These are phyloP conservation scores for Vulpes lagopus DNA, from an alignment of 2,113 vertebrate species.

Conservation along the genomic window DNA sequence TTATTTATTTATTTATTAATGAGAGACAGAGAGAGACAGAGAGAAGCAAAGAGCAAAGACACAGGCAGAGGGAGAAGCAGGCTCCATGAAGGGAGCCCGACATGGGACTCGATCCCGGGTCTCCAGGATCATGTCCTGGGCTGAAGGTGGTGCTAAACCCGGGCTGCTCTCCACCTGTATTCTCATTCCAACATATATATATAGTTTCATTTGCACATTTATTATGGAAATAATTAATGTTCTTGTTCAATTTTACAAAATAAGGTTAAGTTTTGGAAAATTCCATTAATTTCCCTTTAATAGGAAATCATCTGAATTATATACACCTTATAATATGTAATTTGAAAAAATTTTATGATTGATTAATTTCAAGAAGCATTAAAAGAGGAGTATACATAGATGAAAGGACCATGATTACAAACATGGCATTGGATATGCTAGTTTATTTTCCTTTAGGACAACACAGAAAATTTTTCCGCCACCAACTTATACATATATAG, in stretches of 20 bases:
- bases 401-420: neutral
- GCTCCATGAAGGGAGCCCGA: too few species aligned
- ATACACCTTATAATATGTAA: neutral
- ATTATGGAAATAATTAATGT: neutral
- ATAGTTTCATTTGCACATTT: neutral
- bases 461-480: neutral
- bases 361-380: neutral
- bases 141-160: too few species aligned
- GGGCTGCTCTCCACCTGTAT: neutral
- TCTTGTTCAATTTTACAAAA: neutral
- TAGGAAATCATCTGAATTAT: neutral
- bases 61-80: too few species aligned
- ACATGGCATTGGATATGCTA: neutral
- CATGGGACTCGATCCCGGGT: too few species aligned
- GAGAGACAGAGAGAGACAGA: too few species aligned
- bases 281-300: neutral
- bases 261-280: neutral
- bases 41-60: too few species aligned
- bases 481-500: neutral
- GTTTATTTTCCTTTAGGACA: neutral
- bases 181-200: neutral
- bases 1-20: too few species aligned
- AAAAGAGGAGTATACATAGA: neutral
- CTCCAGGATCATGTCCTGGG: too few species aligned
- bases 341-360: neutral